Evolutionary conservation across 1,140 invertebrate genomes (phyloP).

Genomic region (Melanaphis sacchari): DNA sequence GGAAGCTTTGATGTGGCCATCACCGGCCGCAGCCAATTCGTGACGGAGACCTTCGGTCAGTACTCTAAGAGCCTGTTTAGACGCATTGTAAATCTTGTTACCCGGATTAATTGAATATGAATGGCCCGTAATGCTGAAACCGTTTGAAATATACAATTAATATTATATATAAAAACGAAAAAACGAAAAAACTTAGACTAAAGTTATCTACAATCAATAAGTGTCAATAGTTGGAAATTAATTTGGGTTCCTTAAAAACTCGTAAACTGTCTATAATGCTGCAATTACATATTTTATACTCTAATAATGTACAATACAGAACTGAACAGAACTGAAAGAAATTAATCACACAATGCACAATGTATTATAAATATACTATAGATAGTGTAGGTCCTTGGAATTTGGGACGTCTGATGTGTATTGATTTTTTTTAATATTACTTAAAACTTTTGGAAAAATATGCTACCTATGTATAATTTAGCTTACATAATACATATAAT

Average conservation of each 20-base stretch:
- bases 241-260: neutral
- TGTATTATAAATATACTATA: neutral
- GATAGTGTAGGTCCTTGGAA: neutral
- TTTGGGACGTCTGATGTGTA: no score
- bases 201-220: neutral
- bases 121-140: constrained; percentile 38
- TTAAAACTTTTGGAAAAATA: no score
- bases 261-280: neutral
- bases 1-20: constrained; percentile 34
- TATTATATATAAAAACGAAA: neutral
- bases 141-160: neutral
- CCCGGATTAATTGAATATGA: constrained; percentile 39
- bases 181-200: neutral
- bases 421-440: no score
- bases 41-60: constrained; percentile 38
- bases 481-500: no score
- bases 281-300: no score
- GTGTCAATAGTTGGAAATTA: neutral
- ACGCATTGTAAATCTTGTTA: constrained; percentile 46
- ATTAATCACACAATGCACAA: neutral
- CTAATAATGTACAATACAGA: neutral
- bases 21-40: constrained; percentile 22
- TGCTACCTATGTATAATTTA: no score
- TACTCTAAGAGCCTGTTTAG: constrained; percentile 43
- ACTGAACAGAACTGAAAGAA: neutral